phyloP scores from a whole-genome alignment of 1,140 invertebrate genomes.

The Apolygus lucorum region DNA sequence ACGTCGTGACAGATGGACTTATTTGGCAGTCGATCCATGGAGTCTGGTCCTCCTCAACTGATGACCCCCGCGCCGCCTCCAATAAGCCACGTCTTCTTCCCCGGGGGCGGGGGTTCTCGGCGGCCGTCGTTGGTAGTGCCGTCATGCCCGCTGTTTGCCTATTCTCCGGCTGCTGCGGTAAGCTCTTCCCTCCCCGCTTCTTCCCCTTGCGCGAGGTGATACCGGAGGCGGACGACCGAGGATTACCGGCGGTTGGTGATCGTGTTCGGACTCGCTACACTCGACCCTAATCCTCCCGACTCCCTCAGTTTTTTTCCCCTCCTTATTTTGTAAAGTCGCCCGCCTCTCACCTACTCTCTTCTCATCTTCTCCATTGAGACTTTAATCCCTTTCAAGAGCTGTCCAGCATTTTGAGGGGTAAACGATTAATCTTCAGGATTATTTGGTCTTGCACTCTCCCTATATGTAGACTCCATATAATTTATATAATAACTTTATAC shows the following conservation, averaged over 20 bases:
- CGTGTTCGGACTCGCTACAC: conserved; percentile 10
- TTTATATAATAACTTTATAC: too few species aligned
- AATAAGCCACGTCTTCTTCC: not conserved
- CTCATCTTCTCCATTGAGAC: too few species aligned
- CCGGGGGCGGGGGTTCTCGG: not conserved
- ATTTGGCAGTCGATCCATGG: conserved; percentile 11
- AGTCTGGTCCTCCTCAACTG: not conserved
- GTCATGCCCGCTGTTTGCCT: conserved; percentile 2
- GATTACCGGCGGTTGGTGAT: not conserved
- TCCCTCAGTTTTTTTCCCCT: not conserved
- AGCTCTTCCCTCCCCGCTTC: not conserved
- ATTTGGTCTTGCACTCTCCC: too few species aligned
- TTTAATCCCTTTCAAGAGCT: too few species aligned
- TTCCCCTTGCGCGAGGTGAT: not conserved
- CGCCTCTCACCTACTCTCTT: not conserved
- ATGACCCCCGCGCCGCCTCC: not conserved
- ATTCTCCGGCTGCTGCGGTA: not conserved
- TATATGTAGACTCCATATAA: too few species aligned
- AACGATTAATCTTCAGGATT: too few species aligned
- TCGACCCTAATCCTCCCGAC: conserved; percentile 4
- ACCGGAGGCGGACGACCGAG: not conserved
- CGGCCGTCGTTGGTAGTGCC: not conserved
- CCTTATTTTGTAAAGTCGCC: conserved; percentile 2
- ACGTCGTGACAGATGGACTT: conserved; percentile 9
- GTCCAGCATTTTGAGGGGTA: too few species aligned